Conservation (phyloP, 2,888 invertebrate species). For the Troilus luridus region DNA sequence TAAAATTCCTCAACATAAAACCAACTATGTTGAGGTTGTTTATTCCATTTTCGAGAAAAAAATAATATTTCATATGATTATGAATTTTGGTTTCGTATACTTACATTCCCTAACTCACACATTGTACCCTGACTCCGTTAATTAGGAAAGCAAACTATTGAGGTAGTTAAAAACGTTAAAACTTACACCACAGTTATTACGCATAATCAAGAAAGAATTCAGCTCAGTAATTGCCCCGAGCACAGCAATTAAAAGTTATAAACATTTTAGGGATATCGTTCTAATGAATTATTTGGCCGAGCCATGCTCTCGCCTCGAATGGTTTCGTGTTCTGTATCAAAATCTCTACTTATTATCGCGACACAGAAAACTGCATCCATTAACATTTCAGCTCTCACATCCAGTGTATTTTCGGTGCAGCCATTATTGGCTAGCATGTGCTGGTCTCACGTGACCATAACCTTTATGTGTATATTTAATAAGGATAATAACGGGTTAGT, state of each 20-base stretch:
- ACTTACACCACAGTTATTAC: neutral
- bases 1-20: too few relatives aligned
- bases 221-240: neutral
- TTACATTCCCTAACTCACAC: too few relatives aligned
- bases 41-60: too few relatives aligned
- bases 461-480: slow-evolving; percentile 46
- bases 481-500: slow-evolving; percentile 22
- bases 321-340: neutral
- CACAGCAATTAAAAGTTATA: slow-evolving; percentile 6
- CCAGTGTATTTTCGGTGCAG: slow-evolving; percentile 15
- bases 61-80: too few relatives aligned
- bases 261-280: slow-evolving; percentile 5
- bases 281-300: neutral
- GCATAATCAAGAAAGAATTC: neutral
- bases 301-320: neutral
- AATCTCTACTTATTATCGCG: slow-evolving; percentile 13
- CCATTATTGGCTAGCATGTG: slow-evolving; percentile 19
- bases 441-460: neutral
- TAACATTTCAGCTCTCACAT: slow-evolving; percentile 23
- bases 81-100: too few relatives aligned
- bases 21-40: too few relatives aligned
- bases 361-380: slow-evolving; percentile 46
- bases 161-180: too few relatives aligned
- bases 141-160: too few relatives aligned
- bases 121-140: too few relatives aligned